Conservation (phyloP, 1,140 invertebrate species). For the Drosophila asahinai region DNA sequence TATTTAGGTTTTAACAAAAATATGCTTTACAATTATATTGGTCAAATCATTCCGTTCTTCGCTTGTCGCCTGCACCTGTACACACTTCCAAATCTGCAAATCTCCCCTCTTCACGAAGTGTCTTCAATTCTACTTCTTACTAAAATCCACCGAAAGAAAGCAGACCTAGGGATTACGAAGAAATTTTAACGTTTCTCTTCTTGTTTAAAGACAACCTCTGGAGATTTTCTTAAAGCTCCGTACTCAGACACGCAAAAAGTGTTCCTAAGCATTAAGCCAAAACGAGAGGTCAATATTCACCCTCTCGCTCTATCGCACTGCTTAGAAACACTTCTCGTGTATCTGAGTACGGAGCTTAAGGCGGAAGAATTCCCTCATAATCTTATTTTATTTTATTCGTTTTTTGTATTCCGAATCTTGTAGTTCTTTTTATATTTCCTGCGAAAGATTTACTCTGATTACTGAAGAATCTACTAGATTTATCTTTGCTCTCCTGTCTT, state of each 20-base stretch:
- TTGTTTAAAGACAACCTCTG: too few relatives aligned
- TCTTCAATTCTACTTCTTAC: neutral
- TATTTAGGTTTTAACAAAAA: neutral
- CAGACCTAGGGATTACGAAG: too few relatives aligned
- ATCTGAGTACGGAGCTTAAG: too few relatives aligned
- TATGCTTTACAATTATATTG: neutral
- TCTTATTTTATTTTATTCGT: neutral
- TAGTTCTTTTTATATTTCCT: too few relatives aligned
- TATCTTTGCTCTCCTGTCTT: neutral
- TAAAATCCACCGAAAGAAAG: too few relatives aligned
- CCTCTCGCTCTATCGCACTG: too few relatives aligned
- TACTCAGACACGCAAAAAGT: too few relatives aligned
- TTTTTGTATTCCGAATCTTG: constrained; percentile 3
- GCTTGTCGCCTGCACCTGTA: neutral
- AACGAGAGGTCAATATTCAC: too few relatives aligned
- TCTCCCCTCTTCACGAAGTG: neutral
- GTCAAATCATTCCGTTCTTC: neutral
- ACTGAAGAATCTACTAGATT: neutral
- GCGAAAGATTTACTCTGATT: too few relatives aligned
- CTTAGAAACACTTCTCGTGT: too few relatives aligned
- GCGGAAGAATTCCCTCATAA: neutral
- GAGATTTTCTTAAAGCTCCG: neutral
- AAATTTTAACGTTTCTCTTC: too few relatives aligned
- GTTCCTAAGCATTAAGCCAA: too few relatives aligned
- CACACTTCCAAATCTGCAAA: neutral